phyloP scores from a whole-genome alignment of 2,888 invertebrate species.

The Galerucella pusilla region DNA sequence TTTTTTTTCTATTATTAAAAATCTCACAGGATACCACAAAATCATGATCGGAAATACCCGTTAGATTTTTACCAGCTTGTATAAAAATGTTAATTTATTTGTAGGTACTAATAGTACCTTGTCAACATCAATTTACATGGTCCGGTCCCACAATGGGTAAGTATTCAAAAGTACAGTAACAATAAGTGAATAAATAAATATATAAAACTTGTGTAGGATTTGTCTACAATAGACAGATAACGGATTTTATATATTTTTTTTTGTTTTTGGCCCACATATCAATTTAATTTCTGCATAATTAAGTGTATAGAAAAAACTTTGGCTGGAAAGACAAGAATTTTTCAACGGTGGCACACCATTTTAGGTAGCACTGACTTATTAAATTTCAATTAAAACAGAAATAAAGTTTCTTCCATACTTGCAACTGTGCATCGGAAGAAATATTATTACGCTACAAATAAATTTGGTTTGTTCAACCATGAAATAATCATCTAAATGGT shows the following conservation, averaged over 20 bases:
- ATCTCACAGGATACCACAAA: no score
- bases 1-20: no score
- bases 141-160: not conserved
- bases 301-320: no score
- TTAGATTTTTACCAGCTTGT: not conserved
- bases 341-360: no score
- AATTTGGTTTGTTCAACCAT: not conserved
- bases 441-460: not conserved
- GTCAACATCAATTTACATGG: not conserved
- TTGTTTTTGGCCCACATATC: not conserved
- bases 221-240: constrained; percentile 8
- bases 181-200: constrained; percentile 10
- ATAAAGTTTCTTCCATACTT: not conserved
- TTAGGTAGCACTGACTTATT: no score
- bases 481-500: not conserved
- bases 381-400: no score
- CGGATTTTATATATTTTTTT: not conserved
- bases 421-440: not conserved
- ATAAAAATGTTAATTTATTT: not conserved
- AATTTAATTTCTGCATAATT: not conserved
- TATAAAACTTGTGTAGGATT: constrained; percentile 10
- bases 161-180: not conserved
- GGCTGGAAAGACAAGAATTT: no score
- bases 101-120: not conserved
- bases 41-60: no score